Base-by-base conservation (phyloP, 2,888 invertebrate genomes). In the Lasius fuliginosus region DNA sequence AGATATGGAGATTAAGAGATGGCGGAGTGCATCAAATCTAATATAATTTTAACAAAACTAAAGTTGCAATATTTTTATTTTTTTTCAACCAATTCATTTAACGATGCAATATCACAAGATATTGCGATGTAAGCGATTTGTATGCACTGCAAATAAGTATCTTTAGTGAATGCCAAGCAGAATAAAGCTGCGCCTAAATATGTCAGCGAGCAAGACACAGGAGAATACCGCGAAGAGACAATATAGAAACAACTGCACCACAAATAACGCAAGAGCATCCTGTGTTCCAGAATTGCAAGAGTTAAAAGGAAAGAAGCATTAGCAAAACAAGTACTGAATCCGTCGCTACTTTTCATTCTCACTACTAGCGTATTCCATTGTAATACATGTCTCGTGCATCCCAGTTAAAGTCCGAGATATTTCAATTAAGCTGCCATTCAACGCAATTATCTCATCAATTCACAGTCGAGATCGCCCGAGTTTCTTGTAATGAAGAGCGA, bases 401-500 rank as follows among this genome's bases (percentile, higher is more conserved):
- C 30, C 64, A 49, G 36, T 18, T 60, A 23, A 60, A 71, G 58
- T 60, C 23, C 46, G 60, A 79, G 46, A 81, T 81, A 81, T 40
- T 64, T 85, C 86, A 88, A 90, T 88, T 89, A 89, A 89, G 85
- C 82, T 86, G 88, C 86, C 88, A 82, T 86, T 88, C 89, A 88
- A 88, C 81, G 87, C 87, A 91, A 91, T 92, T 91, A 91, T 89
- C 89, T 88, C 79, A 90, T 90, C 88, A 89, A 91, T 89, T 88
- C 23, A 33, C 69, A 62, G 12, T 33, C 49, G 27, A 69, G 40
- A 58, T 49, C 40, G 53, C 58, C 23, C 23, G 30, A 49, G 62
- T 83, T 84, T 85, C 82, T 82, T 87, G 64, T 69, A 53, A 27
- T 49, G 53, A 56, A 68, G 36, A 49, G 18, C 81, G 62, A 60